Percentiles rank a stretch among this genome's conserved stretches.
These are phyloP conservation scores for Nerophis ophidion DNA, from an alignment of 2,113 vertebrate species.

Conservation along the genomic window DNA sequence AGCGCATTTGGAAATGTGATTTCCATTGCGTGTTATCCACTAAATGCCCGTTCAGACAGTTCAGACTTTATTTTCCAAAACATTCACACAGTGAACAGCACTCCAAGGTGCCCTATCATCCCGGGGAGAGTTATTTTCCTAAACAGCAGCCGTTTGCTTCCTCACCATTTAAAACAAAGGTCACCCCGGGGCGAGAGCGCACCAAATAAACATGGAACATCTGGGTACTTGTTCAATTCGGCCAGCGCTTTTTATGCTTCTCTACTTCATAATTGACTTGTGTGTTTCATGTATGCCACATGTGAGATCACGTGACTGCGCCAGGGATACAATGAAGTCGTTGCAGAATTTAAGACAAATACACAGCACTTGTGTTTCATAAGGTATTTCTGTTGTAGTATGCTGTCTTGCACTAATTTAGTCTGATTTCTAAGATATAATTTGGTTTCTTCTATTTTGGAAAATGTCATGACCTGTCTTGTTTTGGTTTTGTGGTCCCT, in stretches of 20 bases:
- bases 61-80: slow-evolving; percentile 41
- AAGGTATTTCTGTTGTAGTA: neutral
- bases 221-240: slow-evolving; percentile 23
- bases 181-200: slow-evolving; percentile 27
- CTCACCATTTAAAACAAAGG: slow-evolving; percentile 32
- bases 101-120: slow-evolving; percentile 39
- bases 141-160: slow-evolving; percentile 39
- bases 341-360: neutral
- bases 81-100: slow-evolving; percentile 21
- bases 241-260: slow-evolving; percentile 4
- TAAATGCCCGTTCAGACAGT: slow-evolving; percentile 25
- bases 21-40: slow-evolving; percentile 8
- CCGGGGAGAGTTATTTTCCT: slow-evolving; percentile 38
- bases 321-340: neutral
- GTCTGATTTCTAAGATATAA: too few relatives aligned
- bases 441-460: too few relatives aligned
- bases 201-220: slow-evolving; percentile 43
- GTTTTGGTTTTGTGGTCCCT: too few relatives aligned
- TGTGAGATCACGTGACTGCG: slow-evolving; percentile 9
- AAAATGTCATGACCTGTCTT: too few relatives aligned
- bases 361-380: neutral
- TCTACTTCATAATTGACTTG: slow-evolving; percentile 20
- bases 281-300: slow-evolving; percentile 5
- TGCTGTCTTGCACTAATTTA: too few relatives aligned
- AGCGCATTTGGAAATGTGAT: slow-evolving; percentile 12